A percentile compares a stretch with the other conserved stretches of the same genome.
phyloP scores from a whole-genome alignment of 2,888 invertebrate species.

The Ceramica pisi region DNA sequence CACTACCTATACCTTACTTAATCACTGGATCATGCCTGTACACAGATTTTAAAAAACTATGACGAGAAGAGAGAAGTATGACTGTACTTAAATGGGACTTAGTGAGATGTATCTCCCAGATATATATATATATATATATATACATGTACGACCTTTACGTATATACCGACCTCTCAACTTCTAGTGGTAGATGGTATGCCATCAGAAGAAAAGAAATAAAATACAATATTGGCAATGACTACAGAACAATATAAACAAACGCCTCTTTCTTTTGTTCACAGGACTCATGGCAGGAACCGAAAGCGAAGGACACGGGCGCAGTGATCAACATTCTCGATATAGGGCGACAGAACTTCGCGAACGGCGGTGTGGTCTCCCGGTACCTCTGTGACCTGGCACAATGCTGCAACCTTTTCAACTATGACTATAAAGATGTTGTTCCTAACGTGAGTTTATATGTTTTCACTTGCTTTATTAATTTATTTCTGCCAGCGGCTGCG shows the following conservation, averaged over 20 bases:
- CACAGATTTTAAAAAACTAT: no score
- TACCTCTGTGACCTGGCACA: conserved; percentile 92
- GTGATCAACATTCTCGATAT: conserved; percentile 91
- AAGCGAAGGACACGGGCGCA: conserved; percentile 90
- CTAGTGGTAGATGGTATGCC: background rate
- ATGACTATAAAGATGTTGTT: conserved; percentile 93
- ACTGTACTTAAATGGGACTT: background rate
- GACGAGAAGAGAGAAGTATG: background rate
- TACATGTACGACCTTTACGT: no score
- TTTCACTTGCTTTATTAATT: background rate
- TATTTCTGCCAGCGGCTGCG: no score
- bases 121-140: background rate
- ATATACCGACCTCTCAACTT: background rate
- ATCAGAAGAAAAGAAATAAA: background rate
- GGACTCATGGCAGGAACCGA: conserved; percentile 92
- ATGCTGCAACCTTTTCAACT: conserved; percentile 92
- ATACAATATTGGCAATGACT: no score
- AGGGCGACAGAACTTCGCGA: conserved; percentile 88
- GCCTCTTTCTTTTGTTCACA: conserved; percentile 68
- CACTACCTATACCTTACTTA: background rate
- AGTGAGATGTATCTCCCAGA: background rate
- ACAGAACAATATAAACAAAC: background rate
- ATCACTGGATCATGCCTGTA: no score
- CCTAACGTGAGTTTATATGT: conserved; percentile 79
- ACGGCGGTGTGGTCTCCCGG: conserved; percentile 91